phyloP scores from a whole-genome alignment of 2,888 invertebrate genomes.

The Scelioninae gen. 1 region DNA sequence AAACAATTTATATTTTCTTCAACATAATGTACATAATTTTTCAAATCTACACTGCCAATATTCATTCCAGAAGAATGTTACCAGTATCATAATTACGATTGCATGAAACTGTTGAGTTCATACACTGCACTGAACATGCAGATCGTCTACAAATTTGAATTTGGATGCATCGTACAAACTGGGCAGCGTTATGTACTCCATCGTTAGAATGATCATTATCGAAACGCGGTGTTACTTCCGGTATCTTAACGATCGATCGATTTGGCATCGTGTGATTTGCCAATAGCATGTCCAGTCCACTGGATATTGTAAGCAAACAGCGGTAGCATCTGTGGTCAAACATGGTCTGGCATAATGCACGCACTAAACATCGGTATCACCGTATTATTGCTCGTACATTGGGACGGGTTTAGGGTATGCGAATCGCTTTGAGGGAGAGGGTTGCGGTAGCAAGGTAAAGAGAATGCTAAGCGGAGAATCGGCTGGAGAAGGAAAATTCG shows the following conservation, averaged over 20 bases:
- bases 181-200: constrained; percentile 48
- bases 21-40: no score
- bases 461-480: constrained; percentile 43
- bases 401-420: constrained; percentile 67
- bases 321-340: constrained; percentile 78
- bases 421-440: constrained; percentile 64
- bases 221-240: constrained; percentile 75
- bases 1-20: no score
- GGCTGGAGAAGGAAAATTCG: constrained; percentile 44
- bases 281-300: constrained; percentile 62
- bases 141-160: constrained; percentile 54
- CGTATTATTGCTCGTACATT: constrained; percentile 77
- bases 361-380: constrained; percentile 79
- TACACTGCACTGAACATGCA: constrained; percentile 33
- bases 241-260: constrained; percentile 81
- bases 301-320: constrained; percentile 74
- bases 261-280: constrained; percentile 74
- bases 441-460: constrained; percentile 53
- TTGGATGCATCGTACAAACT: constrained; percentile 13
- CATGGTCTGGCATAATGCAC: constrained; percentile 74
- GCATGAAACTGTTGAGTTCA: constrained; percentile 1
- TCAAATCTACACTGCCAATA: no score
- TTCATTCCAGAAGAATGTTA: no score
- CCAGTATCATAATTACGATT: no score
- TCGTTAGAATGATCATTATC: constrained; percentile 70